Conservation (phyloP, 37 sponge, comb jelly and placozoan genomes). For the Hexactinellida sp. region DNA sequence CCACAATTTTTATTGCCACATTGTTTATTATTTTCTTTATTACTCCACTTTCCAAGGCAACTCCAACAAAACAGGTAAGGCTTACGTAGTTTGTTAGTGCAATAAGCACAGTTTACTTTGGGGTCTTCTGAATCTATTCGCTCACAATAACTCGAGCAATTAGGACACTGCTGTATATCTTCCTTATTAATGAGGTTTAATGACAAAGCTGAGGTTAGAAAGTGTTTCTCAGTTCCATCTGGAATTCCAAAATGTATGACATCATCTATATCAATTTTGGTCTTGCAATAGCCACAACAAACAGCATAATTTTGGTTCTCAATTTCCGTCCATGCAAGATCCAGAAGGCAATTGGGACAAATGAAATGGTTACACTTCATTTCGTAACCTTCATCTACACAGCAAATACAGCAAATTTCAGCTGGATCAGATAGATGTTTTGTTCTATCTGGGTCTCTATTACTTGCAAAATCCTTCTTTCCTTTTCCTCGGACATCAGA, state of each 20-base stretch:
- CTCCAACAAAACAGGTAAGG: background rate
- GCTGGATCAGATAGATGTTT: background rate
- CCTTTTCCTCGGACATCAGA: too few relatives aligned
- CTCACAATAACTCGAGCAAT: background rate
- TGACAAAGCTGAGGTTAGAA: background rate
- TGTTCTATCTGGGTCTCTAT: background rate
- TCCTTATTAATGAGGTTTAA: background rate
- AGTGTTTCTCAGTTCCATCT: background rate
- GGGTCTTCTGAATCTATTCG: background rate
- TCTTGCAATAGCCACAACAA: background rate
- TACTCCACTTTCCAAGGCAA: background rate
- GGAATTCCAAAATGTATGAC: background rate
- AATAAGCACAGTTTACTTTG: background rate
- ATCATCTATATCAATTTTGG: background rate
- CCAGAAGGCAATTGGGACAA: background rate
- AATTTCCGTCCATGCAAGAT: background rate
- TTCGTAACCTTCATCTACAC: background rate
- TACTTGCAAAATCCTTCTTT: background rate
- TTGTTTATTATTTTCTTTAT: background rate
- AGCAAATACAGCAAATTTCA: background rate
- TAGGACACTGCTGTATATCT: conserved; percentile 4
- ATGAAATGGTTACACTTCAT: background rate
- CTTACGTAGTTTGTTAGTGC: background rate
- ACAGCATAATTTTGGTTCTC: background rate
- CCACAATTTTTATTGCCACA: background rate